Evolutionary conservation across 2,113 vertebrate genomes (phyloP).

Genomic region (Pelusios castaneus): DNA sequence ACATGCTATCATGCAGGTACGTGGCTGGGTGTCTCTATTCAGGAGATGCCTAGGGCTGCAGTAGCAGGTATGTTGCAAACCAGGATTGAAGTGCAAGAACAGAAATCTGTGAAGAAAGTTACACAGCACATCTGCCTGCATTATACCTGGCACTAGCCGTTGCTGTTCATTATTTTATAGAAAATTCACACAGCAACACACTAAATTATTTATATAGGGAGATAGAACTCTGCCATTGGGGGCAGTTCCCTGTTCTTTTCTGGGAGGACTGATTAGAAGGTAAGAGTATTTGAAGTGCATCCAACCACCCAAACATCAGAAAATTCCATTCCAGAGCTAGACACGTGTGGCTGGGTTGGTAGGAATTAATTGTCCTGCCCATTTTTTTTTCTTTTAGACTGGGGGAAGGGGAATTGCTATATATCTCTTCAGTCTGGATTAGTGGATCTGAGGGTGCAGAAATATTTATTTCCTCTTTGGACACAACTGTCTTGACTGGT

Average conservation of each 20-base stretch:
- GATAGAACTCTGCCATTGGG: not conserved
- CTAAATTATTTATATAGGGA: not conserved
- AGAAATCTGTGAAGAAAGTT: not conserved
- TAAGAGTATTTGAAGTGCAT: not conserved
- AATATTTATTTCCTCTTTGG: slow-evolving; percentile 20
- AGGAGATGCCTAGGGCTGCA: not conserved
- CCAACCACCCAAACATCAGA: not conserved
- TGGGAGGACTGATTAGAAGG: not conserved
- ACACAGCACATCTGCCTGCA: not conserved
- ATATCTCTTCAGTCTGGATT: slow-evolving; percentile 51
- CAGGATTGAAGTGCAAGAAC: not conserved
- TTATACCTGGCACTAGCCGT: not conserved
- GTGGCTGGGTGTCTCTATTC: not conserved
- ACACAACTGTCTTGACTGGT: slow-evolving; percentile 7
- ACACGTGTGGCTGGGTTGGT: not conserved
- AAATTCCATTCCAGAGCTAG: not conserved
- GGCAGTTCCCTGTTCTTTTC: not conserved
- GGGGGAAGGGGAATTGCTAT: slow-evolving; percentile 29
- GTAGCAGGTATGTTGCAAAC: not conserved
- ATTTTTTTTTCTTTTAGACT: slow-evolving; percentile 2
- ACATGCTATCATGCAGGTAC: not conserved
- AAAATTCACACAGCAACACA: not conserved
- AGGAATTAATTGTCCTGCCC: slow-evolving; percentile 9
- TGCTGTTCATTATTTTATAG: not conserved
- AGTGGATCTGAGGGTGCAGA: slow-evolving; percentile 55